Evolutionary conservation across 2,888 invertebrate genomes (phyloP), one percentile per base, ranked within the genome.

Genomic region (Nebria brevicollis): DNA sequence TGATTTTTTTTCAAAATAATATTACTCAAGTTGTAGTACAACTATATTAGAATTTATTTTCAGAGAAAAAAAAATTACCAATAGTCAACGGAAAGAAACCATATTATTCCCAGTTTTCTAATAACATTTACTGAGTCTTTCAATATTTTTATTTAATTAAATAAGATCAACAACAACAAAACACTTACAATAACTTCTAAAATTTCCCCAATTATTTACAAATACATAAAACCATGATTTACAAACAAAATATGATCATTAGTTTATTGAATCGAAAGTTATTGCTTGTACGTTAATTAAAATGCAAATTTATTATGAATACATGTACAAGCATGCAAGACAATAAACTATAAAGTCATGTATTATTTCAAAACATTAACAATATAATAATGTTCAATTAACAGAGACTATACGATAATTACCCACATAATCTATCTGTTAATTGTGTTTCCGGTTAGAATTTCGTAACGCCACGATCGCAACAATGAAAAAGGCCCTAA

Each of bases 371-470:
- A 77, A 65, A 77, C 72, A 65, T 77, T 77, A 77, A 41, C 72
- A 54, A 43, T 54, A 72, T 77, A 54, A 77, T 66, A 66, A 15
- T 65, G 64, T 26, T 20, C 72, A 77, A 77, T 77, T 77, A 77
- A 8, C 72, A 41, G 65, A 41, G 20, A 72, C 65, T 26, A 73
- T 64, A 73, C 54, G 65, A 73, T 77, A 77, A 77, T 77, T 77
- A 66, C 34, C 41, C 34, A n/a, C 42, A 72, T 54, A 68, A 68
- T 77, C 66, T 77, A 43, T 54, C 77, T 72, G 78, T 73, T 79
- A 75, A 79, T 66, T 64, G 34, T 42, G 66, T 75, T 74, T 79
- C 79, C 79, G 73, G 79, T 74, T 74, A 66, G 68, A 42, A 74
- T 79, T 79, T 79, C 79, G 79, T 79, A 79, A 79, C 42, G 73